Base-by-base conservation (phyloP, 1,140 invertebrate genomes). In the Zaprionus davidi region DNA sequence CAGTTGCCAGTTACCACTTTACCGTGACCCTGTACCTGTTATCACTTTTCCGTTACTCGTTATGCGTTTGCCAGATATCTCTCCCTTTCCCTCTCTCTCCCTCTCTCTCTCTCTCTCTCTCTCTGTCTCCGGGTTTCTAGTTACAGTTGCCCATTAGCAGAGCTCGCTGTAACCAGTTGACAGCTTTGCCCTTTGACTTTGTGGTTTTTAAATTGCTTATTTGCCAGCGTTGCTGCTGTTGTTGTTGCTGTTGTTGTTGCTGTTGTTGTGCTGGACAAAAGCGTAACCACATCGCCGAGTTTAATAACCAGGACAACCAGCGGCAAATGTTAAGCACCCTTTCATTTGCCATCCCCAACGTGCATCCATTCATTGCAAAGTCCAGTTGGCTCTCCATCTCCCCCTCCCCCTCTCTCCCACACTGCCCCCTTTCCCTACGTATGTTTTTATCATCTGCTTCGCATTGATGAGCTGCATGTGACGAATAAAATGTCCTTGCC, bases 141-240 rank as follows among this genome's bases (percentile, higher is more conserved):
- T 51, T 51, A 46, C 46, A 24, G 12, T 51, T 51, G 46, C 46
- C 20, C 20, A 24, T 51, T 51, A 13, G 11, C 11, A 22, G 20
- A 12, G 11, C 11, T 24, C 20, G 44, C 26, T 56, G 57, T 58
- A 24, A 34, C 49, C 41, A 49, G 38, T 65, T 49, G 38, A 28
- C 62, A 44, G 57, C 53, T 34, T 73, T 26, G 7, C 55, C 55
- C 56, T 51, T 72, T 81, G 68, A 31, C 81, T 80, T 67, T 84
- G 82, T 74, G 82, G 82, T 76, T 84, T 75, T 81, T 71, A 85
- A 85, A 84, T 85, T 84, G 82, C 82, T 85, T 85, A 78, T 81
- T 70, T 85, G 64, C 46, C 71, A 64, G 69, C 76, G 63, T 64
- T 51, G 69, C 46, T 6, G 28, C 15, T 24, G 53, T 65, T 55